Conservation (phyloP, 2,888 invertebrate genomes). For the Metopia argyrocephala region DNA sequence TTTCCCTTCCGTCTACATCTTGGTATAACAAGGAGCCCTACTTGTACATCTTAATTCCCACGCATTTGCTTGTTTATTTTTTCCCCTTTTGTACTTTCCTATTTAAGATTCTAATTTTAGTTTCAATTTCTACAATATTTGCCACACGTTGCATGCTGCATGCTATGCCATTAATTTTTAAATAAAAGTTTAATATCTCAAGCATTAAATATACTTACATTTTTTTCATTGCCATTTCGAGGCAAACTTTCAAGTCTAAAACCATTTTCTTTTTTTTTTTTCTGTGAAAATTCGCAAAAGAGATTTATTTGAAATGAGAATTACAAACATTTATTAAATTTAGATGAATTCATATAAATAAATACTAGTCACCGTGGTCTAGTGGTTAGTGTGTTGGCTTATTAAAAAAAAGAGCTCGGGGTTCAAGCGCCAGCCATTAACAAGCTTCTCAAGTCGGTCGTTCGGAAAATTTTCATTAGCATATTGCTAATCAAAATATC, state of each 20-base stretch:
- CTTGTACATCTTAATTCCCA: background rate
- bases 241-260: conserved; percentile 41
- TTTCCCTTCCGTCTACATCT: background rate
- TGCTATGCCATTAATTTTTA: conserved; percentile 31
- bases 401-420: no score
- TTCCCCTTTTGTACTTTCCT: background rate
- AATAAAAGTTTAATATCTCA: conserved; percentile 34
- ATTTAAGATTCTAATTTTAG: background rate
- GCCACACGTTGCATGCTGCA: conserved; percentile 48
- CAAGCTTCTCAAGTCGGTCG: no score
- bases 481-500: no score
- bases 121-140: conserved; percentile 11
- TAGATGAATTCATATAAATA: no score
- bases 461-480: no score
- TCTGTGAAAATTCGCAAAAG: no score
- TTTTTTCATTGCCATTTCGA: conserved; percentile 24
- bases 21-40: background rate
- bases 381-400: no score
- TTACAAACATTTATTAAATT: no score
- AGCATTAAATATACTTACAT: conserved; percentile 24
- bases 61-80: background rate
- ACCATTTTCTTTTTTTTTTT: no score
- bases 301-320: no score
- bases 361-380: no score
- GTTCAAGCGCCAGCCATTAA: no score